Evolutionary conservation across 2,888 invertebrate species (phyloP).

Genomic region (Ectemnius cavifrons): DNA sequence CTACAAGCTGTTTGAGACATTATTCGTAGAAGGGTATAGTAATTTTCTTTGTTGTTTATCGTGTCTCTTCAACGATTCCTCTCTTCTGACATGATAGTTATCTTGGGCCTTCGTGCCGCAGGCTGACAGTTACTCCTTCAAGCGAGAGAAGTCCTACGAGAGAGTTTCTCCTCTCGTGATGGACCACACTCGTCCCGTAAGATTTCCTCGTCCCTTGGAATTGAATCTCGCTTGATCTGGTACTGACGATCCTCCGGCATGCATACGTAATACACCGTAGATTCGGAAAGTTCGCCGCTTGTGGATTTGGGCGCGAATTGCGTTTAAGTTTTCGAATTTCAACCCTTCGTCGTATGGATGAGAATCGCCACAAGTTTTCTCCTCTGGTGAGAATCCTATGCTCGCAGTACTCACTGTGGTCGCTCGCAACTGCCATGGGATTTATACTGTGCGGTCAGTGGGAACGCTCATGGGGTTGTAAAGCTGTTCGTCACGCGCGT

Average conservation of each 20-base stretch:
- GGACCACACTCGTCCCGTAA: background rate
- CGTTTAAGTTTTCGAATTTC: slow-evolving; percentile 4
- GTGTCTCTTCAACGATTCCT: background rate
- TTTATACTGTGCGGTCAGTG: slow-evolving; percentile 19
- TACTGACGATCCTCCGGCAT: slow-evolving; percentile 26
- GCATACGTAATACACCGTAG: slow-evolving; percentile 17
- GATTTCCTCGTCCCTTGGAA: background rate
- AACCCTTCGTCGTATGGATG: background rate
- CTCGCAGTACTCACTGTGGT: background rate
- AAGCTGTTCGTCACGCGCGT: slow-evolving; percentile 35
- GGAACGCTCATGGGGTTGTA: background rate
- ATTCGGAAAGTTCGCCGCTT: background rate
- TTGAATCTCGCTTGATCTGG: slow-evolving; percentile 34
- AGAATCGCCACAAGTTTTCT: background rate
- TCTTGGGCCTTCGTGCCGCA: too few relatives aligned
- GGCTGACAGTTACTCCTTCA: too few relatives aligned
- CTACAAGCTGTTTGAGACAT: background rate
- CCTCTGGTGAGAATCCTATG: background rate
- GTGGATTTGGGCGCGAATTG: slow-evolving; percentile 7
- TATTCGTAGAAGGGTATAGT: too few relatives aligned
- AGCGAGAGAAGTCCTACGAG: background rate
- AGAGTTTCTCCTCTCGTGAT: background rate
- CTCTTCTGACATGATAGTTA: too few relatives aligned
- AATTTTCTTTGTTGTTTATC: background rate
- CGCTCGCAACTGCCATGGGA: background rate